Evolutionary conservation across 2,113 vertebrate species (phyloP), one percentile per base, ranked within the genome.

Genomic region (Herpetotheres cachinnans): DNA sequence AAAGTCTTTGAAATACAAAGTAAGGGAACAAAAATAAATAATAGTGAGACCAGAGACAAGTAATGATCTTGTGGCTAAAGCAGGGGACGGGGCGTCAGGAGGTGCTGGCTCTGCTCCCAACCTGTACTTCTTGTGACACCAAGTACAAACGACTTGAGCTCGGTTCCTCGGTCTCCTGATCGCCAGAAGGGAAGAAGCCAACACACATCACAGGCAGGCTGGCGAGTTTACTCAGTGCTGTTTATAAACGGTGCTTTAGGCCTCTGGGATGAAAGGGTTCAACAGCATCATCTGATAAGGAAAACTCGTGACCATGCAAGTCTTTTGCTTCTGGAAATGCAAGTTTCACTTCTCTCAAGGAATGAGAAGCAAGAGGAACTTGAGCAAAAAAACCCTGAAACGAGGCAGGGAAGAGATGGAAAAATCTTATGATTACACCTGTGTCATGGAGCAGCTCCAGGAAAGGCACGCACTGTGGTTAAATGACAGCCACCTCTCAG

Each of bases 331-430:
- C 95, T 90, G 72, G 72, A 95, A 96, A 95, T 50, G 13, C 0
- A 6, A 87, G 91, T 97, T 97, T 96, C 90, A 91, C 79, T 97
- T 97, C 95, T 74, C 47, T 58, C 70, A 42, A 65, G 36, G 71
- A 95, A 90, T 0, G 1, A 90, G 91, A 96, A 95, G 52, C 8
- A 9, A 96, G 36, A 92, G 32, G 84, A 76, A 87, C 49, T 82
- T 38, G 10, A 76, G 42, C 9, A 32, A 86, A 82, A 82, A 86
- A 26, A 1, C 0, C 30, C 5, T 36, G 27, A 77, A 88, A 55
- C 1, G 3, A 82, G 38, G 52, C 50, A 69, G n/a, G 63, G 40
- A 90, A 85, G 72, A 74, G 30, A 26, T 29, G 50, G 15, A 71
- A 54, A 42, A 40, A 79, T 42, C 32, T 70, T 50, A 27, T 2